Evolutionary conservation across 2,888 invertebrate genomes (phyloP).

Genomic region (Colletes collaris): DNA sequence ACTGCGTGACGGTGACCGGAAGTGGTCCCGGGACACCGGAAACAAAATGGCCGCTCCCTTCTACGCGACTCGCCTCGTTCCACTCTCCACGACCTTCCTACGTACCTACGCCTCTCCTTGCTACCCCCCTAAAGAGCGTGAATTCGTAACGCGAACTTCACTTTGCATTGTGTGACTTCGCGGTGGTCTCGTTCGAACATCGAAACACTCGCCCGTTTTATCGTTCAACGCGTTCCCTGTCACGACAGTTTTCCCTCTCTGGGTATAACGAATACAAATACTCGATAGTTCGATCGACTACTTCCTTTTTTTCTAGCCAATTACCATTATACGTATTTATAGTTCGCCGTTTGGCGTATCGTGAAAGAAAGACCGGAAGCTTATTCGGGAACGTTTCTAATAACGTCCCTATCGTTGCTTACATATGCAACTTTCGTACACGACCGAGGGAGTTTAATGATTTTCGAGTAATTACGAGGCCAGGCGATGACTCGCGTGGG

Average conservation of each 20-base stretch:
- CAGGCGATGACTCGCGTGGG: constrained; percentile 72
- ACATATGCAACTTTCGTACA: constrained; percentile 25
- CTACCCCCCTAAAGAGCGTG: constrained; percentile 58
- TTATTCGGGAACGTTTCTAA: constrained; percentile 36
- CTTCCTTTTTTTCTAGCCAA: too few relatives aligned
- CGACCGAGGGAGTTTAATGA: constrained; percentile 66
- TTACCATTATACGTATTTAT: too few relatives aligned
- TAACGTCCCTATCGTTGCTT: constrained; percentile 35
- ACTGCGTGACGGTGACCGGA: constrained; percentile 82
- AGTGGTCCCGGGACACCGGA: constrained; percentile 82
- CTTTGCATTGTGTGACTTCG: constrained; percentile 74
- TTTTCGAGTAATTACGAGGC: constrained; percentile 69
- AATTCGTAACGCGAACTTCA: constrained; percentile 73
- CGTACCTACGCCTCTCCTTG: constrained; percentile 36
- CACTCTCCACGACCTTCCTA: constrained; percentile 56
- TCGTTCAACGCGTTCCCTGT: too few relatives aligned
- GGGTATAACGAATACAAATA: too few relatives aligned
- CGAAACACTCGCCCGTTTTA: constrained; percentile 28
- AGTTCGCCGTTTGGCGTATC: background rate
- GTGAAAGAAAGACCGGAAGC: background rate
- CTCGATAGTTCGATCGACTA: too few relatives aligned
- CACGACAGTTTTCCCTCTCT: too few relatives aligned
- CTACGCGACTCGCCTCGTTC: constrained; percentile 59
- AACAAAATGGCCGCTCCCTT: constrained; percentile 80
- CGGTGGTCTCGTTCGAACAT: constrained; percentile 29